Evolutionary conservation across 1,140 invertebrate genomes (phyloP).

Genomic region (Pogonognathellus flavescens): DNA sequence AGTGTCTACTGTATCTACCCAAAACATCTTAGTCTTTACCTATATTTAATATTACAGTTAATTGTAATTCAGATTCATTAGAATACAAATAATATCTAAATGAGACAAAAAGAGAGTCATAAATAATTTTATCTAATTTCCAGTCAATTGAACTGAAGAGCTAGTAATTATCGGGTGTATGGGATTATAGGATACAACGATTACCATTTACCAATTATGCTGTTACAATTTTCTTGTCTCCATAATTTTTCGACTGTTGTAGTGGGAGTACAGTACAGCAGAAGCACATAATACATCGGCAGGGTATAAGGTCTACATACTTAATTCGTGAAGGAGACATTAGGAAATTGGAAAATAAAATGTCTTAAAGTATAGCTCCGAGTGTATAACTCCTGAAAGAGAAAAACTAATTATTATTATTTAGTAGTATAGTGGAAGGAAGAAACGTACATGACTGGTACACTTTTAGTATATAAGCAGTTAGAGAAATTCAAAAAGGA

Average conservation of each 20-base stretch:
- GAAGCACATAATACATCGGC: no score
- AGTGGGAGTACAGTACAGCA: no score
- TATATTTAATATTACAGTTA: no score
- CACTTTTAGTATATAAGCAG: no score
- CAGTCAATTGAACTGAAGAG: conserved; percentile 8
- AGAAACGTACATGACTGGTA: not conserved
- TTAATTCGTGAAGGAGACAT: no score
- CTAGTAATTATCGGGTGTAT: conserved; percentile 33
- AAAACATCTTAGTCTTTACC: no score
- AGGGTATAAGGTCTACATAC: not conserved
- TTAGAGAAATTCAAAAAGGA: not conserved
- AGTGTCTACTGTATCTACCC: no score
- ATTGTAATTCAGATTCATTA: no score
- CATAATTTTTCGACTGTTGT: not conserved
- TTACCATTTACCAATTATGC: not conserved
- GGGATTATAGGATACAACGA: conserved; percentile 1
- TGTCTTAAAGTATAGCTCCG: conserved; percentile 22
- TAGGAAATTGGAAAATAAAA: conserved; percentile 17
- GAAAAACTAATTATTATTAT: conserved; percentile 50
- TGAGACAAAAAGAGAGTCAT: no score
- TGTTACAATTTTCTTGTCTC: conserved; percentile 7
- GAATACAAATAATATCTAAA: no score
- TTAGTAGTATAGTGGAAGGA: not conserved
- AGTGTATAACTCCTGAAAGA: conserved; percentile 11
- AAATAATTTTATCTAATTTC: no score